Evolutionary conservation across 1,140 invertebrate genomes (phyloP).

Genomic region (Hetaerina americana): DNA sequence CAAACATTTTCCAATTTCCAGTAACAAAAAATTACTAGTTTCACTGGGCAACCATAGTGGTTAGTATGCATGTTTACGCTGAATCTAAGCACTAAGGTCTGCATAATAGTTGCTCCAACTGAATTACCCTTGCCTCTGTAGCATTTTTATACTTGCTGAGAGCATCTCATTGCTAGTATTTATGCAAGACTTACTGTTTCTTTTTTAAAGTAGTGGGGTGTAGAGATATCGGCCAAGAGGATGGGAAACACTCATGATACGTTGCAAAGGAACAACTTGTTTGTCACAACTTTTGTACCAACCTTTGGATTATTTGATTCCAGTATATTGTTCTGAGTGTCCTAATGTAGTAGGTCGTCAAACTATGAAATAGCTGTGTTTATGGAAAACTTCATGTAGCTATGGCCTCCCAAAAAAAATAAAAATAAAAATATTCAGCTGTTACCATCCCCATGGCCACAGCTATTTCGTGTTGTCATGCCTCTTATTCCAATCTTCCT

Average conservation of each 20-base stretch:
- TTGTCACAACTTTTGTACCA: too few relatives aligned
- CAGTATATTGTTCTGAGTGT: too few relatives aligned
- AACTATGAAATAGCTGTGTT: not conserved
- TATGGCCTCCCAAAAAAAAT: not conserved
- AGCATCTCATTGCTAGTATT: not conserved
- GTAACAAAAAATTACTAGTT: not conserved
- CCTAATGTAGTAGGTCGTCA: too few relatives aligned
- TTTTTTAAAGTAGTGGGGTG: not conserved
- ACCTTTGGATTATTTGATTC: too few relatives aligned
- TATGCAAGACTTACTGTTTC: not conserved
- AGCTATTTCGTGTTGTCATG: not conserved
- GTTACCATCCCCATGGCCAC: not conserved
- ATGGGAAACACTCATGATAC: not conserved
- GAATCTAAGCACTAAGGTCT: not conserved
- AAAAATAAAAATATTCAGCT: not conserved
- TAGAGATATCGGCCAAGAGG: not conserved
- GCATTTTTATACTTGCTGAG: not conserved
- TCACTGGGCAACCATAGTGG: not conserved
- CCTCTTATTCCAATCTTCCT: not conserved
- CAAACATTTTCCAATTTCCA: not conserved
- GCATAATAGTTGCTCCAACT: not conserved
- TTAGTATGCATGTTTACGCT: not conserved
- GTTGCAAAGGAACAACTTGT: too few relatives aligned
- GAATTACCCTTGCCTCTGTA: not conserved
- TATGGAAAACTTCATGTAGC: not conserved